Evolutionary conservation across 2,113 vertebrate species (phyloP).

Genomic region (Lasiurus borealis): DNA sequence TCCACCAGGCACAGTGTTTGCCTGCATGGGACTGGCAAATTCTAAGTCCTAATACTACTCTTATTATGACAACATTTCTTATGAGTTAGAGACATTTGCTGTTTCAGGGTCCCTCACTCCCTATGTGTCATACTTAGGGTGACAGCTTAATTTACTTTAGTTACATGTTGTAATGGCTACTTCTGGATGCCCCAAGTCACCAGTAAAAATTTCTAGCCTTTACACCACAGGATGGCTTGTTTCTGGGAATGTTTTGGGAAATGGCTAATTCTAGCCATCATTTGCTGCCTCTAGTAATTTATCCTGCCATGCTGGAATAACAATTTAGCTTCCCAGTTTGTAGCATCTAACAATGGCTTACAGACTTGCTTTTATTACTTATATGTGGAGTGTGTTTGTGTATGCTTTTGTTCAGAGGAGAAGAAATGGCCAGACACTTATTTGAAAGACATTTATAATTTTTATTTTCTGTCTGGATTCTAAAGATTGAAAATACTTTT

Average conservation of each 20-base stretch:
- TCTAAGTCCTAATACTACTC: neutral
- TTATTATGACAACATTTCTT: neutral
- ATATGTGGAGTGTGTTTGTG: neutral
- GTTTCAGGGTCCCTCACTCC: neutral
- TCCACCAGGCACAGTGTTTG: neutral
- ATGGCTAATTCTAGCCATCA: neutral
- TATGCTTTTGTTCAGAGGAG: neutral
- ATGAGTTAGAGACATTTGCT: neutral
- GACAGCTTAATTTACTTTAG: slow-evolving; percentile 17
- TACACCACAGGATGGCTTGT: neutral
- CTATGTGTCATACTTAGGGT: neutral
- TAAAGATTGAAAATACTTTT: slow-evolving; percentile 56
- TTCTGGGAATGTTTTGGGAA: neutral
- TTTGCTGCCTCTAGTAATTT: slow-evolving; percentile 30
- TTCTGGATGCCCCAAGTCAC: neutral
- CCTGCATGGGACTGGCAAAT: neutral
- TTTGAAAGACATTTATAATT: slow-evolving; percentile 29
- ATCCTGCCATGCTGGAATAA: slow-evolving; percentile 27
- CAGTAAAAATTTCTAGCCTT: neutral
- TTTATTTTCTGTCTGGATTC: slow-evolving; percentile 4
- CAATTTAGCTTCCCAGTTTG: neutral
- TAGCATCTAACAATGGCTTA: neutral
- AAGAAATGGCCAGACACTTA: neutral
- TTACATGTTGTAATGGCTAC: neutral
- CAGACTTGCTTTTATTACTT: neutral